Base-by-base conservation (phyloP, 2,797 vertebrate species). In the Mastacembelus armatus region DNA sequence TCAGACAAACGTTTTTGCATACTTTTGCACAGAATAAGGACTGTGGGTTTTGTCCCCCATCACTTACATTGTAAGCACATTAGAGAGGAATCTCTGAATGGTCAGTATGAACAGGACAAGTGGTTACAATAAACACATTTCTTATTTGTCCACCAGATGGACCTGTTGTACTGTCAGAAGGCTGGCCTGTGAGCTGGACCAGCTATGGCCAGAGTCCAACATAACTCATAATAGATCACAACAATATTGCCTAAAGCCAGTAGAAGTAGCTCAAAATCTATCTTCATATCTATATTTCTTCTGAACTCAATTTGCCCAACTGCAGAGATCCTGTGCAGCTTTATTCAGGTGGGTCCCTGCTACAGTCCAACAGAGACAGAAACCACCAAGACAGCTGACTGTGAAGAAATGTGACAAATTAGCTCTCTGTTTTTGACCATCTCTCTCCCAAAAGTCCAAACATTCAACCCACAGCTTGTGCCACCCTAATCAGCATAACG, bases 81-180 rank as follows among this genome's bases (percentile, higher is more conserved):
- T n/a, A 2, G 2, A 3, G 3, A 18, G 7, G 7, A 12, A 7
- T 52, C 1, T 11, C 10, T 29, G 18, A 2, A 10, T 16, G 59
- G 36, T 4, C 30, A 19, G 10, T n/a, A 2, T 50, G 6, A 50
- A 24, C 6, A 29, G 5, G 10, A 10, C 5, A 10, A 32, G 45
- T 26, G 0, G 51, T 29, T 21, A 8, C 21, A 49, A 2, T 5
- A 19, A 38, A 5, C 5, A 2, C 15, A 15, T 71, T 65, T 78
- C 8, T 12, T 4, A 40, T 62, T 48, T 71, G 66, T 65, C 88
- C 91, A 91, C 79, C 52, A 91, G 89, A 75, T 82, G 85, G 89
- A 72, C 32, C 78, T 77, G 52, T 83, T 83, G 75, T 58, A 66
- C 71, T 36, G 32, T 48, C 32, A n/a, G 40, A 80, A 60, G 18